Percentiles rank a stretch among this genome's conserved stretches.
These are phyloP conservation scores for Cartodere bifasciata DNA, from an alignment of 2,888 invertebrate species.

Conservation along the genomic window DNA sequence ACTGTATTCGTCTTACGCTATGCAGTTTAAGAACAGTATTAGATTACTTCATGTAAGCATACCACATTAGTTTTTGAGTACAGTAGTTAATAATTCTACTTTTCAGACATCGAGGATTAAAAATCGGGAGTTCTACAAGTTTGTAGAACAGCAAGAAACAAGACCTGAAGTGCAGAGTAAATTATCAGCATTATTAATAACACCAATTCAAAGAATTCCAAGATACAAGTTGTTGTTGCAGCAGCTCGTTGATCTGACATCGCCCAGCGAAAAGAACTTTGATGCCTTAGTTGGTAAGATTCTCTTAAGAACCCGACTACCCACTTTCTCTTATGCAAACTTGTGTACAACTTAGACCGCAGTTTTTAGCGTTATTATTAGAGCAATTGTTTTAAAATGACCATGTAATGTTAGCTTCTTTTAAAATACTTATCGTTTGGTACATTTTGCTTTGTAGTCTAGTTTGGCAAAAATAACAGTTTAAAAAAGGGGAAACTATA, in stretches of 20 bases:
- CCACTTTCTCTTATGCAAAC: too few species aligned
- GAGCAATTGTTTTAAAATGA: too few species aligned
- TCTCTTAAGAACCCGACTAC: too few species aligned
- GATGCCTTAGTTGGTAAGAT: conserved; percentile 17
- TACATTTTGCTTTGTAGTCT: too few species aligned
- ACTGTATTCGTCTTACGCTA: conserved; percentile 65
- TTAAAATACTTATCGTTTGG: too few species aligned
- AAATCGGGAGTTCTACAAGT: conserved; percentile 42
- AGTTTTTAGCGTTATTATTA: too few species aligned
- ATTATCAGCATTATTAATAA: conserved; percentile 58
- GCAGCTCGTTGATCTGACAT: conserved; percentile 41
- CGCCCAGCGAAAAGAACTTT: conserved; percentile 19
- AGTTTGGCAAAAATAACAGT: too few species aligned
- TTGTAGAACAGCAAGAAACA: conserved; percentile 49
- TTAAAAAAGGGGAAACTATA: too few species aligned
- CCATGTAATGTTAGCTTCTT: too few species aligned
- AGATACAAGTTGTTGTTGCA: conserved; percentile 59
- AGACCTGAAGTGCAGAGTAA: conserved; percentile 58
- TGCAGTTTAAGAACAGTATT: conserved; percentile 53
- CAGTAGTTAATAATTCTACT: too few species aligned
- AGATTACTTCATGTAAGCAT: conserved; percentile 44
- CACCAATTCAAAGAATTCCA: conserved; percentile 67
- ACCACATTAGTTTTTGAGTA: background rate
- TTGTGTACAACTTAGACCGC: too few species aligned
- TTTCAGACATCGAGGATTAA: conserved; percentile 38